phyloP scores from a whole-genome alignment of 2,113 vertebrate species.

The Rhinogobius similis region DNA sequence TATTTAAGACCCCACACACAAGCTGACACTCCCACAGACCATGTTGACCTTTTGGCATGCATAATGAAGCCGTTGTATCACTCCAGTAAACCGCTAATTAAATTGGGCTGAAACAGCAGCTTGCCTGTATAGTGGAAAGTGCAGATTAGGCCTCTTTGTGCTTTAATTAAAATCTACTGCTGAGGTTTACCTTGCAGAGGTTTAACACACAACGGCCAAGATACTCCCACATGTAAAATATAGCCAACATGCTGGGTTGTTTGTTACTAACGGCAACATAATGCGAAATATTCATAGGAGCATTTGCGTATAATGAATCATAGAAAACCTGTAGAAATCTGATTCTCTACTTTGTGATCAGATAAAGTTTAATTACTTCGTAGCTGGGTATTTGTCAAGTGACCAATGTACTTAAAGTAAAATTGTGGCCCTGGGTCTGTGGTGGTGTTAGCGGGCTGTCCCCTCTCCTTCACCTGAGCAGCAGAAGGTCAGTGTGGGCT shows the following conservation, averaged over 20 bases:
- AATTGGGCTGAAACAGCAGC: slow-evolving; percentile 76
- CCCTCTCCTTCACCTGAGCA: slow-evolving; percentile 75
- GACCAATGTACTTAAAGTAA: slow-evolving; percentile 17
- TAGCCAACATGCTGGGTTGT: neutral
- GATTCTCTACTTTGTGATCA: slow-evolving; percentile 2
- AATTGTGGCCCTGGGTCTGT: slow-evolving; percentile 16
- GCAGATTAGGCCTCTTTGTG: slow-evolving; percentile 70
- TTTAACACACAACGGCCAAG: slow-evolving; percentile 20
- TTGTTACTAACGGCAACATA: neutral
- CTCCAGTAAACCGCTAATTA: slow-evolving; percentile 75
- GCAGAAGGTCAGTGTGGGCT: slow-evolving; percentile 74
- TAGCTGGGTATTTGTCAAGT: slow-evolving; percentile 19
- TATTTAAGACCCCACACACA: slow-evolving; percentile 50
- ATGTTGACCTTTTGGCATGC: slow-evolving; percentile 71
- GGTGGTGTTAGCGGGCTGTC: slow-evolving; percentile 58
- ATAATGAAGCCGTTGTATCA: slow-evolving; percentile 75
- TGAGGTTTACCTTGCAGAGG: slow-evolving; percentile 35
- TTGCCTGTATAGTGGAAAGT: slow-evolving; percentile 60
- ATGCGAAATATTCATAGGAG: neutral
- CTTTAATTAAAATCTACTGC: slow-evolving; percentile 74
- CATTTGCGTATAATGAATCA: neutral
- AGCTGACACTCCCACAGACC: slow-evolving; percentile 48
- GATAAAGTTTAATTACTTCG: slow-evolving; percentile 2
- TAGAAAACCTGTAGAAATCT: neutral
- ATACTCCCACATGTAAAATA: slow-evolving; percentile 6